Percentiles rank a stretch among this genome's conserved stretches.
These are phyloP conservation scores for Drosophila mauritiana DNA, from an alignment of 1,140 invertebrate species.

Conservation along the genomic window DNA sequence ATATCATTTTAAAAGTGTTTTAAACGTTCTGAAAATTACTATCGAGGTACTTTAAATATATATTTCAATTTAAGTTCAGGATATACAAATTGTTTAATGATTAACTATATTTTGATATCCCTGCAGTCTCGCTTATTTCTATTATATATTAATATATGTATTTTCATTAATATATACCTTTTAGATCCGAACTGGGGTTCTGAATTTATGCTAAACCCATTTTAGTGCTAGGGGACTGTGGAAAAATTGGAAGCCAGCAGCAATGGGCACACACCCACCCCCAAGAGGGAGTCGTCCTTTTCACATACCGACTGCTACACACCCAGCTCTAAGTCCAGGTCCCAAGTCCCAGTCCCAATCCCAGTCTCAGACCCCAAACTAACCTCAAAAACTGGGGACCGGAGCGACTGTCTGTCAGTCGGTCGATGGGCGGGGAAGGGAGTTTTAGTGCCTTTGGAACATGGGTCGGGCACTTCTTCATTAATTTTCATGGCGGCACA, in stretches of 20 bases:
- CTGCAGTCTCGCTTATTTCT: too few relatives aligned
- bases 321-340: constrained; percentile 13
- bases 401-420: constrained; percentile 43
- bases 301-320: constrained; percentile 27
- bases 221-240: constrained; percentile 17
- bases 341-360: not conserved
- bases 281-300: constrained; percentile 20
- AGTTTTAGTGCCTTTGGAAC: constrained; percentile 74
- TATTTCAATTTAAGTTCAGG: too few relatives aligned
- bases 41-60: too few relatives aligned
- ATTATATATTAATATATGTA: too few relatives aligned
- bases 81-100: too few relatives aligned
- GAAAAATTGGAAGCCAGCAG: constrained; percentile 30
- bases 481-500: constrained; percentile 82
- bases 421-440: constrained; percentile 32
- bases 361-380: not conserved
- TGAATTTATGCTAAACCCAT: constrained; percentile 25
- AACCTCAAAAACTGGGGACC: constrained; percentile 22
- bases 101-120: too few relatives aligned
- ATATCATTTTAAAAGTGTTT: too few relatives aligned
- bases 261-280: constrained; percentile 31
- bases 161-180: not conserved
- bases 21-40: too few relatives aligned
- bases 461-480: constrained; percentile 82
- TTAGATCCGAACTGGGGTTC: constrained; percentile 10